These are phyloP conservation scores for Phaonia tiefii DNA, from an alignment of 2,888 invertebrate genomes.

Conservation along the genomic window DNA sequence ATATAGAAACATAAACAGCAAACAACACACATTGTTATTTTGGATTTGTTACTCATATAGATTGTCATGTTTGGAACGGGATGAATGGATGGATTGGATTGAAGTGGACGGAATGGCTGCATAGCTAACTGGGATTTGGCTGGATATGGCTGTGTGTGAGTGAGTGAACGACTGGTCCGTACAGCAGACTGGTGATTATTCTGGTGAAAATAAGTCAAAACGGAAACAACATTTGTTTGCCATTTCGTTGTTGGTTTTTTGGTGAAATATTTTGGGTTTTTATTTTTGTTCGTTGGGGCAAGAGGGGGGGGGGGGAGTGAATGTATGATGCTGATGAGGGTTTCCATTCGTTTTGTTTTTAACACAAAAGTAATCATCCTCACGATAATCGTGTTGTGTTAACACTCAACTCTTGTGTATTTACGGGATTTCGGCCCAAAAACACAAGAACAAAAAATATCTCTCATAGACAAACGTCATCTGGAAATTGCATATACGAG, in stretches of 20 bases:
- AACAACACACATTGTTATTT: constrained; percentile 40
- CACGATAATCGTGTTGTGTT: constrained; percentile 79
- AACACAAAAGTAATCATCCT: constrained; percentile 78
- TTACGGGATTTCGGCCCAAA: not conserved
- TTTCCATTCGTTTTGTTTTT: constrained; percentile 44
- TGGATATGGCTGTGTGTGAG: not conserved
- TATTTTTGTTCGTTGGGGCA: constrained; percentile 44
- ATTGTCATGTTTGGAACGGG: constrained; percentile 51
- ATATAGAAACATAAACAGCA: constrained; percentile 27
- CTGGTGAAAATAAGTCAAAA: constrained; percentile 37
- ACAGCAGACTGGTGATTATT: constrained; percentile 11
- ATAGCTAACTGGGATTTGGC: no score
- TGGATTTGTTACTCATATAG: constrained; percentile 59
- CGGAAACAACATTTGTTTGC: constrained; percentile 36
- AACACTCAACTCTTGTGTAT: constrained; percentile 41
- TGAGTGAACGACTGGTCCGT: constrained; percentile 17
- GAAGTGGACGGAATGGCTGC: no score
- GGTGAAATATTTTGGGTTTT: not conserved
- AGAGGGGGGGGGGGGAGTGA: no score
- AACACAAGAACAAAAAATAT: not conserved
- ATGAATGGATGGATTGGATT: not conserved
- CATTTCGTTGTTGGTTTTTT: constrained; percentile 11
- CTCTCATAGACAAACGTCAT: constrained; percentile 60
- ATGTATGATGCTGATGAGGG: constrained; percentile 14
- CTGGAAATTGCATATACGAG: constrained; percentile 51